phyloP scores from a whole-genome alignment of 2,113 vertebrate species.

The Cepphus grylle region DNA sequence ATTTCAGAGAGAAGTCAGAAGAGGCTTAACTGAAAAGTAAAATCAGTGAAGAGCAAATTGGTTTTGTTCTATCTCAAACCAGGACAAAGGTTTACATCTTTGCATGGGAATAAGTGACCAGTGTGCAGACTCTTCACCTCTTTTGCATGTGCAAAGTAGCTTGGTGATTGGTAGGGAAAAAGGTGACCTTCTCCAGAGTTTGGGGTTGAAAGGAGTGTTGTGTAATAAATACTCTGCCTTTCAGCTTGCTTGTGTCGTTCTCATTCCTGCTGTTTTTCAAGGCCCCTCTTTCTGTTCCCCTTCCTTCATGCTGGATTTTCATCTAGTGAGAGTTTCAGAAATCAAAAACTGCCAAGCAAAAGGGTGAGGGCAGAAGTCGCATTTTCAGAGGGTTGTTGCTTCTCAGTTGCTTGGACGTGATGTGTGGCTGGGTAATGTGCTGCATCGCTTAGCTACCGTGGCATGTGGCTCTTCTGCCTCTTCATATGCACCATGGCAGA shows the following conservation, averaged over 20 bases:
- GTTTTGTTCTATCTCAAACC: neutral
- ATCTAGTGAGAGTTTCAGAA: neutral
- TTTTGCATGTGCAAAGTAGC: neutral
- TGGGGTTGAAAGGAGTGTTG: neutral
- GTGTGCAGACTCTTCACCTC: neutral
- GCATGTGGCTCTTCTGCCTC: neutral
- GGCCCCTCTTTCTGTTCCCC: neutral
- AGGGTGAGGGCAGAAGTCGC: neutral
- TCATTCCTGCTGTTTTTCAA: neutral
- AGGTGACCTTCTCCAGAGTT: neutral
- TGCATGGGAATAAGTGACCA: neutral
- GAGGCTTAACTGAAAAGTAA: neutral
- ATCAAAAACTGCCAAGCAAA: neutral
- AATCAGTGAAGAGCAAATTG: neutral
- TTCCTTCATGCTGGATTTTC: neutral
- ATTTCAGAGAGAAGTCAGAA: neutral
- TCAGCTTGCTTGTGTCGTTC: fast-evolving
- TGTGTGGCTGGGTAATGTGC: neutral
- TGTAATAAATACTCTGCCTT: neutral
- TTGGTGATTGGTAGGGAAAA: neutral
- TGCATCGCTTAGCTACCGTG: neutral
- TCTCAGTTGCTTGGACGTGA: neutral
- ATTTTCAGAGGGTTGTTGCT: neutral
- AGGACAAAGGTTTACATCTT: neutral
- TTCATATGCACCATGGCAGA: neutral